These are phyloP conservation scores for Limenitis camilla DNA, from an alignment of 2,888 invertebrate genomes.

Conservation along the genomic window DNA sequence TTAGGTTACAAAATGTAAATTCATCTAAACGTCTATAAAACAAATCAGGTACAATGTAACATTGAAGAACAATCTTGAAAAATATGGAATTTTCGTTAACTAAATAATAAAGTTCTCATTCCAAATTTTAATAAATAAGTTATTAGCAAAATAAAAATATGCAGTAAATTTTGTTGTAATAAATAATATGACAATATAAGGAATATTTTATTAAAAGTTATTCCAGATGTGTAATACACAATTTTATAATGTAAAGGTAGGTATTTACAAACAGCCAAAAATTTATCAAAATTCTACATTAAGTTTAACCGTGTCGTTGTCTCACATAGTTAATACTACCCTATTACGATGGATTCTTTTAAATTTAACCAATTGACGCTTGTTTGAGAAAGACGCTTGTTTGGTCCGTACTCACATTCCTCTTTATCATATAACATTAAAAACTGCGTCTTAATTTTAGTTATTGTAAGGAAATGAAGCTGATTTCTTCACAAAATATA, in stretches of 20 bases:
- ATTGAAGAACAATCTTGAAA: too few relatives aligned
- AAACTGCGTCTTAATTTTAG: conserved; percentile 41
- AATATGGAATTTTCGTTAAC: too few relatives aligned
- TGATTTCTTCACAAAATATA: conserved; percentile 55
- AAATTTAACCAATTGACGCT: conserved; percentile 58
- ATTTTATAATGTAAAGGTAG: conserved; percentile 33
- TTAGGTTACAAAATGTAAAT: too few relatives aligned
- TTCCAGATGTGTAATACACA: conserved; percentile 7
- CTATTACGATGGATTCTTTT: conserved; percentile 52
- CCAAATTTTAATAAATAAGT: too few relatives aligned
- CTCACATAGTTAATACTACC: conserved; percentile 55
- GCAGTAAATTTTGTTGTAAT: too few relatives aligned
- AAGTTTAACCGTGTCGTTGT: conserved; percentile 58
- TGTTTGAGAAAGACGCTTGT: conserved; percentile 46
- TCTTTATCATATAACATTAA: conserved; percentile 36
- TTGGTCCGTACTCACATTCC: conserved; percentile 57
- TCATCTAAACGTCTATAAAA: too few relatives aligned
- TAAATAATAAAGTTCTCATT: too few relatives aligned
- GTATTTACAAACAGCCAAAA: conserved; percentile 44
- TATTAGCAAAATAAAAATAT: too few relatives aligned
- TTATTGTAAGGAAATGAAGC: conserved; percentile 43
- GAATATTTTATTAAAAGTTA: neutral
- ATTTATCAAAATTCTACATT: conserved; percentile 45
- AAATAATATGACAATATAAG: neutral
- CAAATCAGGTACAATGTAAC: too few relatives aligned